Conservation (phyloP, 37 sponge, comb jelly and placozoan species). For the Beroe ovata region DNA sequence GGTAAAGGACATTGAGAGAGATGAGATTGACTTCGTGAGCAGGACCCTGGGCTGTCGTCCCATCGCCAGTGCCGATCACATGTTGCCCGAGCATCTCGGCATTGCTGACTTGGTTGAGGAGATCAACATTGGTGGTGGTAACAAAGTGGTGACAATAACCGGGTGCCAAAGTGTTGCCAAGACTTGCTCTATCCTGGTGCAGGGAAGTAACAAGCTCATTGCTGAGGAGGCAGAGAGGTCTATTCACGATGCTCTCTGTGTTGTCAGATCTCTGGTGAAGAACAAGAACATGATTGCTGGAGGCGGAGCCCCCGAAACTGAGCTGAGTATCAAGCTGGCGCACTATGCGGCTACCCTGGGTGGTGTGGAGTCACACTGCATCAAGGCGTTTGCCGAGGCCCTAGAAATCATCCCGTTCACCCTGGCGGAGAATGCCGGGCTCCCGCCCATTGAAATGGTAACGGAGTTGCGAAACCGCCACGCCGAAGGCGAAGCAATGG, state of each 20-base stretch:
- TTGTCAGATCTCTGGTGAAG: constrained; percentile 95
- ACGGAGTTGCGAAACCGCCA: constrained; percentile 95
- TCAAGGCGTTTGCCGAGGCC: constrained; percentile 92
- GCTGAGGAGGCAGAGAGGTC: constrained; percentile 97
- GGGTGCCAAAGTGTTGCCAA: constrained; percentile 71
- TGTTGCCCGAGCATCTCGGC: constrained; percentile 91
- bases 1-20: constrained; percentile 93
- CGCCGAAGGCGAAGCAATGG: constrained; percentile 83
- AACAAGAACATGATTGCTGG: constrained; percentile 93
- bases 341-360: constrained; percentile 86
- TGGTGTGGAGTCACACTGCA: constrained; percentile 95
- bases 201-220: constrained; percentile 96
- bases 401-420: constrained; percentile 96
- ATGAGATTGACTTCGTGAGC: constrained; percentile 95
- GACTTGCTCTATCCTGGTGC: constrained; percentile 85
- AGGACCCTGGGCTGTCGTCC: constrained; percentile 93
- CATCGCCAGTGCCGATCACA: constrained; percentile 95
- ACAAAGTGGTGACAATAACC: constrained; percentile 83
- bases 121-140: constrained; percentile 77
- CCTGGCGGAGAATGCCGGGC: constrained; percentile 98
- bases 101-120: constrained; percentile 92
- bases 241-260: constrained; percentile 98
- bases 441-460: constrained; percentile 90
- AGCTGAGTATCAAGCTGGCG: constrained; percentile 82
- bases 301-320: constrained; percentile 97